Evolutionary conservation across 2,888 invertebrate genomes (phyloP).

Genomic region (Patella depressa): DNA sequence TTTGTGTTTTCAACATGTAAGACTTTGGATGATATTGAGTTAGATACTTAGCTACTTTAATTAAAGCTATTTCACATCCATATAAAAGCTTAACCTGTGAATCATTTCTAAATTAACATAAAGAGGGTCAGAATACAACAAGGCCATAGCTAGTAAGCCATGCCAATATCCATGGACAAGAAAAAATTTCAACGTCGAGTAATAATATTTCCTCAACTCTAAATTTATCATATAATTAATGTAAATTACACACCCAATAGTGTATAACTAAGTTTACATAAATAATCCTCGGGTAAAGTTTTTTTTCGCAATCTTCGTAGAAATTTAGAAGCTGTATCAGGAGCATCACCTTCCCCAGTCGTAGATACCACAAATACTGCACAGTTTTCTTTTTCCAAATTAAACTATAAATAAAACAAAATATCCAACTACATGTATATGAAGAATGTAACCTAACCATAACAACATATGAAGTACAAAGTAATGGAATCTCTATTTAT

Average conservation of each 20-base stretch:
- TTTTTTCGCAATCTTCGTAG: slow-evolving; percentile 72
- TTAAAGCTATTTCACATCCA: no score
- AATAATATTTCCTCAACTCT: no score
- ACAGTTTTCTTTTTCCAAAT: slow-evolving; percentile 64
- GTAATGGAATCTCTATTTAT: background rate
- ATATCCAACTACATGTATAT: slow-evolving; percentile 1
- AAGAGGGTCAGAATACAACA: no score
- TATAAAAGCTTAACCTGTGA: no score
- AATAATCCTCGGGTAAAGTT: slow-evolving; percentile 64
- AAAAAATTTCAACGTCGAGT: no score
- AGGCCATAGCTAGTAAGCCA: no score
- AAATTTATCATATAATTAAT: no score
- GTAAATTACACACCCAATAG: slow-evolving; percentile 71
- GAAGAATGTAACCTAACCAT: background rate
- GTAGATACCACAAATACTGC: slow-evolving; percentile 74
- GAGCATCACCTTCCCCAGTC: slow-evolving; percentile 76
- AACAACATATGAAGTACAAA: background rate
- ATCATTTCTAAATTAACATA: no score
- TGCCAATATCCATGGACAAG: no score
- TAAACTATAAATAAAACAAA: slow-evolving; percentile 56
- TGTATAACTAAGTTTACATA: slow-evolving; percentile 72
- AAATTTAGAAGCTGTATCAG: slow-evolving; percentile 74
- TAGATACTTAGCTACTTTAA: no score
- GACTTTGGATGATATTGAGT: no score
- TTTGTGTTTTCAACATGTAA: no score